Evolutionary conservation across 2,113 vertebrate genomes (phyloP), one percentile per base, ranked within the genome.

Genomic region (Sebastes fasciatus): DNA sequence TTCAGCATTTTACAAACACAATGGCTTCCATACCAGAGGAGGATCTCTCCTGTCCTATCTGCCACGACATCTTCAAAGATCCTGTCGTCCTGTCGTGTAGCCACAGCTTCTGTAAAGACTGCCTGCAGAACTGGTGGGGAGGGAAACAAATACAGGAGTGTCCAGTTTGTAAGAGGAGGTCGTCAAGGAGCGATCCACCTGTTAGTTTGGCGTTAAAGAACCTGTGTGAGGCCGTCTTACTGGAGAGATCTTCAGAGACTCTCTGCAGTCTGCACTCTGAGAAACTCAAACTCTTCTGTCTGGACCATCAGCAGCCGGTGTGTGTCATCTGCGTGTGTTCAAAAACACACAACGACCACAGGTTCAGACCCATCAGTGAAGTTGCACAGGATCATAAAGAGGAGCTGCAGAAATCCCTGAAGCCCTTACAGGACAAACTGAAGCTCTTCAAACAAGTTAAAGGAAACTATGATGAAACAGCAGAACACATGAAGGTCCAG

Each of bases 51-150:
- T 88, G 86, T 72, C 17, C 77, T 0, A 2, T 90, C 69, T 90
- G 88, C n/a, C 69, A 73, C 0, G 74, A 79, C 5, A 68, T 90
- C 23, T 86, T 88, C 26, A 81, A 19, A 19, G 7, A 84, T 26
- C 81, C 87, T 8, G 80, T 86, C 0, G 19, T 86, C 9, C 57
- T 88, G 45, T 51, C 76, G 0, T 88, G 87, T 12, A 83, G 87
- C 65, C 84, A 86, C 70, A 86, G 79, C 72, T 80, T 77, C 63
- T 87, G 88, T 11, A 79, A 42, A 65, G n/a, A 0, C 42, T 90
- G 87, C 43, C 13, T 86, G 52, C 12, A 66, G 10, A 43, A 1
- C 0, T 88, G 86, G 79, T 88, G 86, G 86, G 62, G 7, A 54
- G 46, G 11, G 42, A 85, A 66, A 21, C 45, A 1, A 0, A 8